These are phyloP conservation scores for Gryllus bimaculatus DNA, from an alignment of 1,140 invertebrate species.

Conservation along the genomic window DNA sequence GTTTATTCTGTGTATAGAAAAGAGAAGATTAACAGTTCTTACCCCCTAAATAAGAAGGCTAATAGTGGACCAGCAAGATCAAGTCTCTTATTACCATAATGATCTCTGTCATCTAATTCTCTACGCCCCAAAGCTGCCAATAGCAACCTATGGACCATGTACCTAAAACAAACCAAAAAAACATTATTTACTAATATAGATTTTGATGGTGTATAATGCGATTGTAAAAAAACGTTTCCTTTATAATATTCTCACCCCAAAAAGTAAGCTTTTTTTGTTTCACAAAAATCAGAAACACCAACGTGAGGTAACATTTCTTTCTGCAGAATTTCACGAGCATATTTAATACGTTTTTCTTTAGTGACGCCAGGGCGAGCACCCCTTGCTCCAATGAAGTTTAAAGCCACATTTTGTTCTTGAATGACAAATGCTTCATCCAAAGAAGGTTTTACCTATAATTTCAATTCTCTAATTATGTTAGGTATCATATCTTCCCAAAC, in stretches of 20 bases:
- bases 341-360: constrained; percentile 97
- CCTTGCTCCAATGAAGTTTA: constrained; percentile 96
- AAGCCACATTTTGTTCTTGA: constrained; percentile 95
- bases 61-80: constrained; percentile 94
- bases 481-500: background rate
- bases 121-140: constrained; percentile 88
- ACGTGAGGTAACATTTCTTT: constrained; percentile 99
- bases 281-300: constrained; percentile 96
- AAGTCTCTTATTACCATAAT: constrained; percentile 96
- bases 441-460: constrained; percentile 70
- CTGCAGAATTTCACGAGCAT: constrained; percentile 96
- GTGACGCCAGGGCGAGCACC: constrained; percentile 95
- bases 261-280: constrained; percentile 98
- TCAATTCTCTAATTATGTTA: background rate
- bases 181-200: background rate
- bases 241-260: constrained; percentile 49
- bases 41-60: constrained; percentile 89
- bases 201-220: too few species aligned
- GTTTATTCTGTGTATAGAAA: constrained; percentile 31
- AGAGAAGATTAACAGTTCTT: constrained; percentile 41
- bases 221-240: background rate
- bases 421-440: constrained; percentile 99
- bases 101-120: constrained; percentile 97
- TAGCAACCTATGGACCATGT: constrained; percentile 95
- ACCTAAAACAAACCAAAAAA: constrained; percentile 41